Evolutionary conservation across 2,113 vertebrate species (phyloP).

Genomic region (Dromiciops gliroides): DNA sequence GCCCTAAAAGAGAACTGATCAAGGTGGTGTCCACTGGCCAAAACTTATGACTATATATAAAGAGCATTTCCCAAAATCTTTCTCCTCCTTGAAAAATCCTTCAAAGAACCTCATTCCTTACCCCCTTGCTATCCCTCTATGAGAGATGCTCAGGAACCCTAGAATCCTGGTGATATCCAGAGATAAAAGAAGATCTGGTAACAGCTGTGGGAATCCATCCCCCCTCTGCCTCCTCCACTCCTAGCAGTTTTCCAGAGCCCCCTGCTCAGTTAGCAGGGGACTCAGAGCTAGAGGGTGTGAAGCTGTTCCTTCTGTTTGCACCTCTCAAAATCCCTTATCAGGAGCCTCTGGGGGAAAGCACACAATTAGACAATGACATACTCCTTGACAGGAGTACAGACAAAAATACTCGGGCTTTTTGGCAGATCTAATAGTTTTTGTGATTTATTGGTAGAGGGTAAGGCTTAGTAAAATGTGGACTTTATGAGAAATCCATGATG

Average conservation of each 20-base stretch:
- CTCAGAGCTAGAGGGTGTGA: conserved; percentile 43
- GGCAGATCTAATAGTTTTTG: conserved; percentile 72
- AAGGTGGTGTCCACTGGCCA: not conserved
- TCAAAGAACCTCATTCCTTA: conserved; percentile 49
- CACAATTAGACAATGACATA: not conserved
- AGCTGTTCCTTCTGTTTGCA: conserved; percentile 54
- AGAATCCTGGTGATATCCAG: conserved; percentile 64
- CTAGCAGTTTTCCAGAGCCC: conserved; percentile 49
- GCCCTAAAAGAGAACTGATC: not conserved
- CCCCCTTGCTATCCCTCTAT: not conserved
- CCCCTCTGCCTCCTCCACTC: not conserved
- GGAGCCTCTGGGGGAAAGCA: not conserved
- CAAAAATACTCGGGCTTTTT: conserved; percentile 39
- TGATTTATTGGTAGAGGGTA: conserved; percentile 67
- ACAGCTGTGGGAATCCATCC: conserved; percentile 65
- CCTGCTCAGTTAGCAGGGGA: conserved; percentile 49
- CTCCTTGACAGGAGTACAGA: conserved; percentile 49
- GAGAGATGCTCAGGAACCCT: conserved; percentile 53
- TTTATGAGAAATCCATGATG: not conserved
- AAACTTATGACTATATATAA: not conserved
- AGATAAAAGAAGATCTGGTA: conserved; percentile 77
- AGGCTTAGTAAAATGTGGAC: not conserved
- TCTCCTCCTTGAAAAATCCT: conserved; percentile 67
- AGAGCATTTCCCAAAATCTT: conserved; percentile 48
- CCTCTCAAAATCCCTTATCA: conserved; percentile 33